phyloP scores from a whole-genome alignment of 2,797 vertebrate species.

The Falco naumanni region DNA sequence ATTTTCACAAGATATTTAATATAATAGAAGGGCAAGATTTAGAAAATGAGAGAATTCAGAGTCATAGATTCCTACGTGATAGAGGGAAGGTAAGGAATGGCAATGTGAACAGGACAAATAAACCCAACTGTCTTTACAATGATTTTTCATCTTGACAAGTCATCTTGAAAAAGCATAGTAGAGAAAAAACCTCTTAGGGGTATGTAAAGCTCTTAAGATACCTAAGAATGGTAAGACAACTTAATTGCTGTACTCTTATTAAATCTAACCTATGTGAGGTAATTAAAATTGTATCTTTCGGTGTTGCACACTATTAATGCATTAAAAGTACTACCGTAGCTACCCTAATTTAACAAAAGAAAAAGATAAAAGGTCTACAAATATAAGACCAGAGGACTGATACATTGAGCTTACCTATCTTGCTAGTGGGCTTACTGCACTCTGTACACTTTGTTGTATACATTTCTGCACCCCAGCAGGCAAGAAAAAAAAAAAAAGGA shows the following conservation, averaged over 20 bases:
- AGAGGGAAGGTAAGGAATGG: not conserved
- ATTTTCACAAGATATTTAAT: not conserved
- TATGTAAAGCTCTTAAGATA: too few relatives aligned
- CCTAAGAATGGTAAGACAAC: not conserved
- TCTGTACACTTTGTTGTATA: not conserved
- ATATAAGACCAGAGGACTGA: not conserved
- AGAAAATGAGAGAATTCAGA: not conserved
- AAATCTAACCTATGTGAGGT: not conserved
- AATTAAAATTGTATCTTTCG: not conserved
- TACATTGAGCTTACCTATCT: not conserved
- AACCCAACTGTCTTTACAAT: not conserved
- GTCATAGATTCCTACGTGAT: fast-evolving
- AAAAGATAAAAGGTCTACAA: not conserved
- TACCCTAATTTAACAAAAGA: not conserved
- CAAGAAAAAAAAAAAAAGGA: not conserved
- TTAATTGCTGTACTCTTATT: not conserved
- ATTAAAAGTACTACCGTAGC: not conserved
- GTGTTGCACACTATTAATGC: not conserved
- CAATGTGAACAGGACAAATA: not conserved
- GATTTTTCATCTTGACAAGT: not conserved
- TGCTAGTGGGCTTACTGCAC: not conserved
- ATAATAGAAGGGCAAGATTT: not conserved
- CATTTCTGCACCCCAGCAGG: not conserved
- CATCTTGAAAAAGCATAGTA: not conserved
- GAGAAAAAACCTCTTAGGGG: not conserved